Conservation (phyloP, 2,888 invertebrate genomes). For the Melanostoma scalare region DNA sequence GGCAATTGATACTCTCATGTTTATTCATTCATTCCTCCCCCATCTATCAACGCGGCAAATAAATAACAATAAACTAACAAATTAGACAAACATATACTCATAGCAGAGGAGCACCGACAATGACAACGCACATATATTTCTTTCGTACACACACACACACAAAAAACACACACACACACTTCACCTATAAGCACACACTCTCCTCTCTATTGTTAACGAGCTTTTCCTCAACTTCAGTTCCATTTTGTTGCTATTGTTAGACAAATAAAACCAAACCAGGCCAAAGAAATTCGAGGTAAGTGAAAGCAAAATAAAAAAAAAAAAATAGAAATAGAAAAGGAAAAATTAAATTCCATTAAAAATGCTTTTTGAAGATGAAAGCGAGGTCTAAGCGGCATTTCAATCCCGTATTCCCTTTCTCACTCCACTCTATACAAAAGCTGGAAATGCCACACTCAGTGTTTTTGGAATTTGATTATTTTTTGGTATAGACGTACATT, state of each 20-base stretch:
- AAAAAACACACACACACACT: constrained; percentile 6
- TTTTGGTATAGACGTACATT: too few species aligned
- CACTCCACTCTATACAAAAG: constrained; percentile 8
- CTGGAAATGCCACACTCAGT: constrained; percentile 6
- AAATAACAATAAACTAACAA: constrained; percentile 68
- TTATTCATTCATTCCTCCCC: constrained; percentile 48
- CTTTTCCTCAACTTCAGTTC: constrained; percentile 55
- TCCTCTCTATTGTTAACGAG: constrained; percentile 61
- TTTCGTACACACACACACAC: neutral
- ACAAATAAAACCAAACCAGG: constrained; percentile 63
- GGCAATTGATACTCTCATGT: constrained; percentile 67
- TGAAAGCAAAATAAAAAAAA: constrained; percentile 10
- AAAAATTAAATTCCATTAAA: constrained; percentile 61
- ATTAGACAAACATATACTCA: constrained; percentile 66
- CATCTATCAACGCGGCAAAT: constrained; percentile 19
- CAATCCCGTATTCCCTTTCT: neutral
- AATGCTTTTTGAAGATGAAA: constrained; percentile 54
- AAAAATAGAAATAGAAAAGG: constrained; percentile 13
- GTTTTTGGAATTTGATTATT: constrained; percentile 31
- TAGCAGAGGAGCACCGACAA: constrained; percentile 17
- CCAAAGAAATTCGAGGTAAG: constrained; percentile 43
- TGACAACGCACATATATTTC: constrained; percentile 6
- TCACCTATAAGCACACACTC: constrained; percentile 30
- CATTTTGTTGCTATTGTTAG: constrained; percentile 60
- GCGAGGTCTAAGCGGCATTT: constrained; percentile 11